Base-by-base conservation (phyloP, 2,797 vertebrate species). In the Schizothorax lantsangensis region DNA sequence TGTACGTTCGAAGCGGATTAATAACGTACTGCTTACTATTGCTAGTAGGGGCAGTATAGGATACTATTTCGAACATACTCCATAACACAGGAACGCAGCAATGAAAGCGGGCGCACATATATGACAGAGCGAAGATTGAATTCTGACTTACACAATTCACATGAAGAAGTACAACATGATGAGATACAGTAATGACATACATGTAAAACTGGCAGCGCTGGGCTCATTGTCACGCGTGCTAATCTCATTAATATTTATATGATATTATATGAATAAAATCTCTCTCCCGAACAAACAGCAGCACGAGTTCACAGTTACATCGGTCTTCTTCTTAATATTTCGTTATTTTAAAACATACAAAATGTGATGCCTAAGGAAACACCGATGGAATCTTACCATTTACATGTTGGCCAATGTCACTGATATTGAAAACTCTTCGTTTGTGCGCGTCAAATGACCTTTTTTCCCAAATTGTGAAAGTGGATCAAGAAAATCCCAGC, bases 351-450 rank as follows among this genome's bases (percentile, higher is more conserved):
- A 88, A 84, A 33, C 88, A 78, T 43, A 33, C 26, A 40, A 5
- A 79, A 84, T 43, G 33, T 66, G 52, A 64, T 79, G 64, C 69
- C 66, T 14, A 79, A 52, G n/a, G 33, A 85, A 47, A 77, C 45
- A 38, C 87, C 49, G 78, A 69, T 26, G 59, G 40, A 93, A 89
- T 95, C 95, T 96, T 96, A 96, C 96, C 96, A 95, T 96, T 95
- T 93, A 93, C 88, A 82, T 90, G 90, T 92, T 90, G 90, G 81
- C 74, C 90, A 90, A 84, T 91, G 90, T 91, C 59, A 79, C 84
- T 75, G 68, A 81, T 87, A 84, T 81, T 75, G 88, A 89, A 90
- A 86, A 79, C 38, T 85, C 21, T 73, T 79, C 89, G 93, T 93
- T 94, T 91, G 80, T 83, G 88, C 36, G 84, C 83, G 89, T 74